Evolutionary conservation across 2,113 vertebrate genomes (phyloP).

Genomic region (Sclerurus mexicanus): DNA sequence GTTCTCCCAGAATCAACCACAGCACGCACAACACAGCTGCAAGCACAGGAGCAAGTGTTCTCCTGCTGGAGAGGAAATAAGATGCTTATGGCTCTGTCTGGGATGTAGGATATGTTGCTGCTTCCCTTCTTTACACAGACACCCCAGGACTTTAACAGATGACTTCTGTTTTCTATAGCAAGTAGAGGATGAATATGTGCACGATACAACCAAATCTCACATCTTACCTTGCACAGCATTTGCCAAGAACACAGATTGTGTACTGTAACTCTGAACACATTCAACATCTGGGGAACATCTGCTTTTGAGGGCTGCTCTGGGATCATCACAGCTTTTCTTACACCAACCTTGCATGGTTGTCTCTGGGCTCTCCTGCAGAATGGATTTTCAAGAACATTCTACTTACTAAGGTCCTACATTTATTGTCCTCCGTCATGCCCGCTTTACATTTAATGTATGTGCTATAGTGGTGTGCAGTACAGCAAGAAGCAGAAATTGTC

Average conservation of each 20-base stretch:
- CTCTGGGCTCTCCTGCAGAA: not conserved
- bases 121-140: not conserved
- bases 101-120: not conserved
- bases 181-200: not conserved
- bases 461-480: not conserved
- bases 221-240: not conserved
- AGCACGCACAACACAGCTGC: not conserved
- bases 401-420: not conserved
- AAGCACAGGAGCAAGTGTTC: not conserved
- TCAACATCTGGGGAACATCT: not conserved
- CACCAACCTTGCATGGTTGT: not conserved
- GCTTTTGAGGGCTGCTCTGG: not conserved
- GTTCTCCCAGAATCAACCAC: not conserved
- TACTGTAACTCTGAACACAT: not conserved
- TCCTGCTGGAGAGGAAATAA: not conserved
- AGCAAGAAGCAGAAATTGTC: not conserved
- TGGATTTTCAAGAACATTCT: not conserved
- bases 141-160: not conserved
- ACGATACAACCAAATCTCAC: not conserved
- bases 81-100: not conserved
- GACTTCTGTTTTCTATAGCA: not conserved
- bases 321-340: not conserved
- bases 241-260: not conserved
- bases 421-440: not conserved
- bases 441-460: not conserved